Percentiles rank a stretch among this genome's conserved stretches.
phyloP scores from a whole-genome alignment of 64 coral and sea anemone genomes.

The Dendrophyllia cribrosa region DNA sequence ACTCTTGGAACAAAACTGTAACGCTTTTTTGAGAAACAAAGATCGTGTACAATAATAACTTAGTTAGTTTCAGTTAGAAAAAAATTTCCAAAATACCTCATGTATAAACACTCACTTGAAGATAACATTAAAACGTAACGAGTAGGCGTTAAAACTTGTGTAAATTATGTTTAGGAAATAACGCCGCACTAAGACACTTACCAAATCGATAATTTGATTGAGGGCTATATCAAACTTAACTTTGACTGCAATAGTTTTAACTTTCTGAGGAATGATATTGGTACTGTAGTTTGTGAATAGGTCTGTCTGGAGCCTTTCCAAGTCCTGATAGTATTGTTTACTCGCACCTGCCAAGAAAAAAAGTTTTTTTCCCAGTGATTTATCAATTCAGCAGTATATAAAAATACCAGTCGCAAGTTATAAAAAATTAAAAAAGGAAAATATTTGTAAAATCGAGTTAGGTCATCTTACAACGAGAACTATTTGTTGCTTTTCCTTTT shows the following conservation, averaged over 20 bases:
- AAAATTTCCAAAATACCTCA: not conserved
- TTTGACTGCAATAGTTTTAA: slow-evolving; percentile 67
- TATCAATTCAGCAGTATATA: not conserved
- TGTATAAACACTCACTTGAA: not conserved
- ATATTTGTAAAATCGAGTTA: slow-evolving; percentile 24
- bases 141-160: not conserved
- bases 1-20: no score
- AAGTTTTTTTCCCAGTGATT: not conserved
- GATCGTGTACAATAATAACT: no score
- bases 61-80: no score
- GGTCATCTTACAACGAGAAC: not conserved
- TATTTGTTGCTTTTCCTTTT: not conserved
- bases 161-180: slow-evolving; percentile 1
- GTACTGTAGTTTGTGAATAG: slow-evolving; percentile 87
- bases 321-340: slow-evolving; percentile 54
- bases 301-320: slow-evolving; percentile 69
- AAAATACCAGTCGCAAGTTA: slow-evolving; percentile 44
- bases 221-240: slow-evolving; percentile 87
- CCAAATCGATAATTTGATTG: slow-evolving; percentile 96
- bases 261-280: slow-evolving; percentile 89
- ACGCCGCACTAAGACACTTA: slow-evolving; percentile 44
- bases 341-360: slow-evolving; percentile 18
- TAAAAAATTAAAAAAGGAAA: slow-evolving; percentile 46
- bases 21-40: no score
- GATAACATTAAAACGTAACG: not conserved